These are phyloP conservation scores for Microhierax caerulescens DNA, from an alignment of 2,797 vertebrate genomes.

Conservation along the genomic window DNA sequence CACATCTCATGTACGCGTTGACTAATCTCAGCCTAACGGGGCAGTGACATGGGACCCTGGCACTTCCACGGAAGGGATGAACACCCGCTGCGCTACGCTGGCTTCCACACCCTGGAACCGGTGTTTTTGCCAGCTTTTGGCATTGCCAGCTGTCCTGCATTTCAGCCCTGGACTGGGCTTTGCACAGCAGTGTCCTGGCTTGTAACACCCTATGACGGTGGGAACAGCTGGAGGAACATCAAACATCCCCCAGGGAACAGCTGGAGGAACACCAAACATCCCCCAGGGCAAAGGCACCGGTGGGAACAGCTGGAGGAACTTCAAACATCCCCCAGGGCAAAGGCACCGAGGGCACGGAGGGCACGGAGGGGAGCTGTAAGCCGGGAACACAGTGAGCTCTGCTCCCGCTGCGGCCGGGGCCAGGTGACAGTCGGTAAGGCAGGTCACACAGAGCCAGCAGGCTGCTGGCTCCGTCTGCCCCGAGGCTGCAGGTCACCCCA, in stretches of 20 bases:
- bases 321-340: not conserved
- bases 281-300: not conserved
- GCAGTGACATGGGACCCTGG: not conserved
- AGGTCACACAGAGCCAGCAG: not conserved
- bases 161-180: not conserved
- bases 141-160: not conserved
- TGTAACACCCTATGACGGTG: rapidly evolving
- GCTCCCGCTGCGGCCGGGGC: not conserved
- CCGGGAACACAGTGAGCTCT: not conserved
- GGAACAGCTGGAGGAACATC: not conserved
- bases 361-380: not conserved
- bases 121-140: not conserved
- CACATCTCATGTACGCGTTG: not conserved
- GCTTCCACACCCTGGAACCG: rapidly evolving
- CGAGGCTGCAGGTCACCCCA: not conserved
- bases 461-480: not conserved
- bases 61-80: not conserved
- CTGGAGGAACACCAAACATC: no score
- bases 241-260: not conserved
- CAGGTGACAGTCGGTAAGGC: rapidly evolving
- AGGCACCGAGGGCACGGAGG: rapidly evolving
- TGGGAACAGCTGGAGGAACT: not conserved
- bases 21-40: not conserved
- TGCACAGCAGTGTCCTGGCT: not conserved
- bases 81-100: rapidly evolving